These are phyloP conservation scores for Andricus curvator DNA, from an alignment of 2,888 invertebrate species.

Conservation along the genomic window DNA sequence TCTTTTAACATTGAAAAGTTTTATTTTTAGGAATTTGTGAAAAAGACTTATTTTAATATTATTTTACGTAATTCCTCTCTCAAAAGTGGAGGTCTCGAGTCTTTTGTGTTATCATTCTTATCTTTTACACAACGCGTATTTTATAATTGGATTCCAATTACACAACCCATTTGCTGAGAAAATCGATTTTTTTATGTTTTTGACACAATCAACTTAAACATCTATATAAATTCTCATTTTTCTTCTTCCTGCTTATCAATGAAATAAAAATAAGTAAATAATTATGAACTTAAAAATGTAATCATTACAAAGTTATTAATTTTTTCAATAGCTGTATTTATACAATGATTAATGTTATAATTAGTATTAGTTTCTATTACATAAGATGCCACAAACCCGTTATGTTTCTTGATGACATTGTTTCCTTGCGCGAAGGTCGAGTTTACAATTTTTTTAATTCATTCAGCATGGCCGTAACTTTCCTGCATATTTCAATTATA, in stretches of 20 bases:
- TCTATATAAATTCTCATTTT: background rate
- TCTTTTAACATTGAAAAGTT: too few species aligned
- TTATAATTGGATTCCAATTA: constrained; percentile 2
- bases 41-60: background rate
- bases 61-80: background rate
- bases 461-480: constrained; percentile 3
- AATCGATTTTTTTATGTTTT: background rate
- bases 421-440: constrained; percentile 17
- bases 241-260: background rate
- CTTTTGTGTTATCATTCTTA: background rate
- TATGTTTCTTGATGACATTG: constrained; percentile 16
- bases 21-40: too few species aligned
- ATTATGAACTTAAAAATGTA: background rate
- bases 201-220: background rate
- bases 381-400: background rate
- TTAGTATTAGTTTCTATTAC: background rate
- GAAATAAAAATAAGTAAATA: background rate
- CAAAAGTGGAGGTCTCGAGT: background rate
- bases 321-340: background rate
- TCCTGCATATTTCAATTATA: constrained; percentile 18
- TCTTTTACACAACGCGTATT: background rate
- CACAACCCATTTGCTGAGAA: background rate
- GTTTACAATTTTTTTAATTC: constrained; percentile 27
- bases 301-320: background rate
- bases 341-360: background rate